Evolutionary conservation across 2,888 invertebrate species (phyloP), one percentile per base, ranked within the genome.

Genomic region (Papilio protenor): DNA sequence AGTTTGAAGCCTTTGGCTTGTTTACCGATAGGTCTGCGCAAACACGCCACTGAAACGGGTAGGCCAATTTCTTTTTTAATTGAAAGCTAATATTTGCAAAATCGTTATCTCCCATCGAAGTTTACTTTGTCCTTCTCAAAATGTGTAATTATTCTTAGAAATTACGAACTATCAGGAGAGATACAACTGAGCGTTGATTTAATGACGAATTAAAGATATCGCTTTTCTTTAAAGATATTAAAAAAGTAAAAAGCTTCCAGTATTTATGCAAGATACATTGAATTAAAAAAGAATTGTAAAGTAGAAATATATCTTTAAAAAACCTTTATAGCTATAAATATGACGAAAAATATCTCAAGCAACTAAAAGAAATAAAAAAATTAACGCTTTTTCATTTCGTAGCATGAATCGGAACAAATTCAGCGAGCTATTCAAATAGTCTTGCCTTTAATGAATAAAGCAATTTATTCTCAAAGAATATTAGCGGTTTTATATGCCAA

Each of bases 401-500:
- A 45, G 4, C 3, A 18, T 64, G 64, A 64, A 64, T 64, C n/a
- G 33, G 64, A 64, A n/a, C 64, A 64, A 40, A 61, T 61, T 61
- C 61, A 61, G 61, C 64, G 18, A 66, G 40, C 40, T 40, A 66
- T 33, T 66, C n/a, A 33, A 40, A 66, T 66, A 40, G 40, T 66
- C 18, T 18, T 66, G 40, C 40, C 40, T 40, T 66, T 40, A 66
- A 33, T 66, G 33, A 40, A 66, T 40, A n/a, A 69, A 59, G n/a
- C 45, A 21, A 45, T 69, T 45, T 69, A 45, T 45, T 45, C 66
- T 69, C 45, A 23, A 71, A 23, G 70, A 71, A 52, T 27, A 71
- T 71, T 71, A 71, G 49, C 73, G 75, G 79, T 52, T 73, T 74
- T 64, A 71, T 66, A 75, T 82, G 84, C 82, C 85, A 83, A 86